phyloP scores from a whole-genome alignment of 2,797 vertebrate genomes.

The Chaetodon trifasciatus region DNA sequence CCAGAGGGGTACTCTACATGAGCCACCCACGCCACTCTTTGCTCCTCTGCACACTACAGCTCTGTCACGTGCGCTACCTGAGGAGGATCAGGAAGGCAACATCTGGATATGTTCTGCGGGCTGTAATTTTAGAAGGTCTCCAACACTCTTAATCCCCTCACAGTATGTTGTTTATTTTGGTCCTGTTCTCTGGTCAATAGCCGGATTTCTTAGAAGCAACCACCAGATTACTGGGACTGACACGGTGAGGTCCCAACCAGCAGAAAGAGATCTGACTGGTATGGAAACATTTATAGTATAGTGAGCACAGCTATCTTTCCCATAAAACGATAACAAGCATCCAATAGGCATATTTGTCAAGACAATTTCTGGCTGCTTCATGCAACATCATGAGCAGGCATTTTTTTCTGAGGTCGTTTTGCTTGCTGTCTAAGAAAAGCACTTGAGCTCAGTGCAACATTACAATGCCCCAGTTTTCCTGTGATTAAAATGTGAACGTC shows the following conservation, averaged over 20 bases:
- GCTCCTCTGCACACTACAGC: constrained; percentile 43
- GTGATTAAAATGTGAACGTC: not conserved
- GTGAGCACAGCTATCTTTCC: not conserved
- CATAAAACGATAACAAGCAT: constrained; percentile 6
- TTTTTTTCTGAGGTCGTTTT: constrained; percentile 6
- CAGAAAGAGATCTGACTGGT: constrained; percentile 30
- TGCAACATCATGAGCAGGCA: not conserved
- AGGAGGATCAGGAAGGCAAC: constrained; percentile 69
- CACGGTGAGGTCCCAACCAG: constrained; percentile 48
- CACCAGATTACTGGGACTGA: constrained; percentile 61
- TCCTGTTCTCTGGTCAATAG: constrained; percentile 72
- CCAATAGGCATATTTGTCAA: constrained; percentile 16
- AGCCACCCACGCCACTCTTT: constrained; percentile 13
- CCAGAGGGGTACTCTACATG: constrained; percentile 32
- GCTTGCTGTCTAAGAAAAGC: constrained; percentile 37
- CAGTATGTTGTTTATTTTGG: constrained; percentile 79
- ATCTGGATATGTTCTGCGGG: constrained; percentile 79
- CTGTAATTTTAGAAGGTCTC: constrained; percentile 78
- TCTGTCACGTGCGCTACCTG: constrained; percentile 70
- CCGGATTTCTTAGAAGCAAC: constrained; percentile 74
- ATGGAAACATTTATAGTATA: constrained; percentile 10
- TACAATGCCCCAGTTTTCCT: not conserved
- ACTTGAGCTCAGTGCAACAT: not conserved
- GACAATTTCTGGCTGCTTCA: not conserved
- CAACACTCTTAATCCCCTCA: constrained; percentile 75